Conservation (phyloP, 2,113 vertebrate genomes). For the Malurus alboscapulatus region DNA sequence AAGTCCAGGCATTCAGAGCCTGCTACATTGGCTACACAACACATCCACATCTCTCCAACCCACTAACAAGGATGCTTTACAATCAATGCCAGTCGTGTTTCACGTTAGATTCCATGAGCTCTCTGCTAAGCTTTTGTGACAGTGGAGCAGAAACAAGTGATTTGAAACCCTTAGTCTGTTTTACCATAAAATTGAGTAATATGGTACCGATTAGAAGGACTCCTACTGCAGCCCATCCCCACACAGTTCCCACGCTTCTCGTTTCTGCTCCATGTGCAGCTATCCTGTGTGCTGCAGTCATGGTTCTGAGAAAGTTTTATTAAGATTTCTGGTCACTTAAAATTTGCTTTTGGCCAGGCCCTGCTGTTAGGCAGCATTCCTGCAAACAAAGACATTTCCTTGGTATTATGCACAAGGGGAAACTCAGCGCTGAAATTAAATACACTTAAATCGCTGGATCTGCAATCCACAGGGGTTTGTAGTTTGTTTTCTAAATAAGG, state of each 20-base stretch:
- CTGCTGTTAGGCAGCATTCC: not conserved
- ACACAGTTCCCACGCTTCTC: not conserved
- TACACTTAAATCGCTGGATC: not conserved
- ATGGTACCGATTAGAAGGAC: not conserved
- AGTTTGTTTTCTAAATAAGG: not conserved
- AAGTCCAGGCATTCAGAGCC: not conserved
- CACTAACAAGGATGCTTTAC: not conserved
- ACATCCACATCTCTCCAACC: not conserved
- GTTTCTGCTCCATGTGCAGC: not conserved
- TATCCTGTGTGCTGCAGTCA: not conserved
- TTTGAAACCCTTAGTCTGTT: not conserved
- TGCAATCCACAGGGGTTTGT: not conserved
- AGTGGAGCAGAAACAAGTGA: not conserved
- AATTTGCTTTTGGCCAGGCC: not conserved
- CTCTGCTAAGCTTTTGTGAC: not conserved
- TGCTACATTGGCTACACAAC: not conserved
- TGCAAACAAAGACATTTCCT: not conserved
- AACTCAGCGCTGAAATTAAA: not conserved
- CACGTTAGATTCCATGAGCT: not conserved
- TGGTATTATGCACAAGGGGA: not conserved
- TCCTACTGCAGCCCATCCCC: not conserved
- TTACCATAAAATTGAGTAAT: not conserved
- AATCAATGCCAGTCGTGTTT: not conserved
- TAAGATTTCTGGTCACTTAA: not conserved
- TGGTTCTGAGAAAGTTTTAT: not conserved